Evolutionary conservation across 2,888 invertebrate species (phyloP), one percentile per base, ranked within the genome.

Genomic region (Leptogaster cylindrica): DNA sequence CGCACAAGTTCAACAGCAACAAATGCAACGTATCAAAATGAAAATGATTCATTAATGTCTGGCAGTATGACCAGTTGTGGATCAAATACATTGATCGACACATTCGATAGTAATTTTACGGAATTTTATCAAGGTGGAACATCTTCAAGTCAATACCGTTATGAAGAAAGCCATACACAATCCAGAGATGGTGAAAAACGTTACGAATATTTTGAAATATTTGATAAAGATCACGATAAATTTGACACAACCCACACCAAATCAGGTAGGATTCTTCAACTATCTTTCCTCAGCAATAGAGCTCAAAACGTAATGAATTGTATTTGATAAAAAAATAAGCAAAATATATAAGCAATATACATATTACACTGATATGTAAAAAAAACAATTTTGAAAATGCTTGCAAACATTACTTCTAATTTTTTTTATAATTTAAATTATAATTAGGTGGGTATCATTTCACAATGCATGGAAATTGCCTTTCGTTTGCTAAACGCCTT

Each of bases 1-100:
- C 88, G 87, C 0, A 89, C 91, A 6, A 91, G 91, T 73, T 90
- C 91, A 0, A 88, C 89, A 48, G 91, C 90, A 0, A 92, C 92
- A 1, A 87, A 92, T 73, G 92, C 92, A 8, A 92, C 92, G 0
- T 91, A 90, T 76, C 91, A 91, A 76, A 91, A 89, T 72, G 92
- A 92, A 78, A 89, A 89, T 0, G 92, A 92, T 75, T 93, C 92
- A 0, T 87, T 91, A 36, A 91, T 92, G 89, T 92, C 92, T 0
- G 91, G 92, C 64, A 92, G 92, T 78, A 87, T 92, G 64, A 92
- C 92, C 16, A 92, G 92, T 78, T 87, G 86, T 71, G 92, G 91
- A 72, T 92, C 92, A 66, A 92, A 91, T 78, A 92, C 92, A 10
- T 87, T 93, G 85, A 90, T 93, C 64, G 92, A 92, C 20, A 89